These are phyloP conservation scores for Sebastes vulpes DNA, from an alignment of 2,797 vertebrate species.

Conservation along the genomic window DNA sequence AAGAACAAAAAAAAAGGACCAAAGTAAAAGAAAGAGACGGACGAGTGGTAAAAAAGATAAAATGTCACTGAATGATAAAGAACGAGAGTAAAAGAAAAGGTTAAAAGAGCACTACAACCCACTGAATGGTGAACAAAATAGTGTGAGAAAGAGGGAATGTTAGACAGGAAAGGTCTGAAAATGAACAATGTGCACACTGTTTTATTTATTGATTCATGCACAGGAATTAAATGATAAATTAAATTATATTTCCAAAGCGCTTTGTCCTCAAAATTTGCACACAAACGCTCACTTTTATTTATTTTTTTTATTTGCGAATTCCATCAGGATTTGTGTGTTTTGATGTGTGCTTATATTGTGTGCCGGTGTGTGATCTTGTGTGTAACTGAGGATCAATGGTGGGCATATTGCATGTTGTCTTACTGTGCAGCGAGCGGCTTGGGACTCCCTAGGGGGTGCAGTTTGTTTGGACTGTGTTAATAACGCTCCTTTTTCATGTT, in stretches of 20 bases:
- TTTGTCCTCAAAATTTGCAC: not conserved
- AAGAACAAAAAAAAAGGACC: not conserved
- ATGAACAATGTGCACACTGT: not conserved
- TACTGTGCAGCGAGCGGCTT: slow-evolving; percentile 38
- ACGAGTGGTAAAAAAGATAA: slow-evolving; percentile 15
- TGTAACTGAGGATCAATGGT: slow-evolving; percentile 56
- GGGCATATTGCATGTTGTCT: slow-evolving; percentile 59
- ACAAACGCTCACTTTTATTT: not conserved
- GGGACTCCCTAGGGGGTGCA: slow-evolving; percentile 44
- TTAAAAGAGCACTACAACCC: not conserved
- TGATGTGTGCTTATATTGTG: slow-evolving; percentile 3
- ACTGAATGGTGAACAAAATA: not conserved
- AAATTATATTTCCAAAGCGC: slow-evolving; percentile 9
- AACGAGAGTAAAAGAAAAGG: slow-evolving; percentile 23
- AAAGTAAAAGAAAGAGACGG: slow-evolving; percentile 6
- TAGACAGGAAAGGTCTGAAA: not conserved
- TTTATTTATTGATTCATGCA: slow-evolving; percentile 36
- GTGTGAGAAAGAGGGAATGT: not conserved
- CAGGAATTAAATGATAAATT: slow-evolving; percentile 49
- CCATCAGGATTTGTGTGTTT: not conserved
- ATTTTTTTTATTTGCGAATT: slow-evolving; percentile 31
- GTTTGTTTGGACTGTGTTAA: slow-evolving; percentile 61
- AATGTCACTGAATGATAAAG: slow-evolving; percentile 47
- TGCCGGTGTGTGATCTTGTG: slow-evolving; percentile 25
- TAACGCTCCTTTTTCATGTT: slow-evolving; percentile 44